phyloP scores from a whole-genome alignment of 2,888 invertebrate genomes.

The Cephus sareptanus region DNA sequence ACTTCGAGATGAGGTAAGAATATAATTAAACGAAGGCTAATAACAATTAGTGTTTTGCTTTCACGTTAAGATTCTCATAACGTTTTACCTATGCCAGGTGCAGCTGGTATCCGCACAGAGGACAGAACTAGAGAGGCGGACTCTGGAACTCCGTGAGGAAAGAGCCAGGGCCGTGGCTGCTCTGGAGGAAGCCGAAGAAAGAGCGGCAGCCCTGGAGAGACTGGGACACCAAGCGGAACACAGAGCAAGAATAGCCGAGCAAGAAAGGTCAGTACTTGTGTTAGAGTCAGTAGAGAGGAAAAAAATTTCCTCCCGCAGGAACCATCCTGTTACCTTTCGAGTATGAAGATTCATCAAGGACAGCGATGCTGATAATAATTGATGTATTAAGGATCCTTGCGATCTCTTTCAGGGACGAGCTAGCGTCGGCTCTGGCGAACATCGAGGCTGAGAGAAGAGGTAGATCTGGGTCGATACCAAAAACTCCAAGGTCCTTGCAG shows the following conservation, averaged over 20 bases:
- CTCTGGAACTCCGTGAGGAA: constrained; percentile 81
- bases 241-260: constrained; percentile 60
- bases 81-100: constrained; percentile 67
- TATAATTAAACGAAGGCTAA: not conserved
- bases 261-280: constrained; percentile 67
- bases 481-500: constrained; percentile 79
- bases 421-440: constrained; percentile 59
- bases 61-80: not conserved
- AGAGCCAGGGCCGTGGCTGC: constrained; percentile 82
- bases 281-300: not conserved
- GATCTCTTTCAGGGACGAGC: constrained; percentile 50
- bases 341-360: not conserved
- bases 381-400: not conserved
- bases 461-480: constrained; percentile 58
- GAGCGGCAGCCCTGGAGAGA: constrained; percentile 86
- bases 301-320: not conserved
- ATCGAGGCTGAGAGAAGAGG: constrained; percentile 65
- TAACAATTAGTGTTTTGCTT: not conserved
- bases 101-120: constrained; percentile 85
- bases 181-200: constrained; percentile 90
- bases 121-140: constrained; percentile 84
- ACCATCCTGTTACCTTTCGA: not conserved
- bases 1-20: constrained; percentile 81
- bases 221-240: constrained; percentile 69
- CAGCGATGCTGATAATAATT: not conserved